Conservation (phyloP, 2,888 invertebrate species). For the Orthosia cruda region DNA sequence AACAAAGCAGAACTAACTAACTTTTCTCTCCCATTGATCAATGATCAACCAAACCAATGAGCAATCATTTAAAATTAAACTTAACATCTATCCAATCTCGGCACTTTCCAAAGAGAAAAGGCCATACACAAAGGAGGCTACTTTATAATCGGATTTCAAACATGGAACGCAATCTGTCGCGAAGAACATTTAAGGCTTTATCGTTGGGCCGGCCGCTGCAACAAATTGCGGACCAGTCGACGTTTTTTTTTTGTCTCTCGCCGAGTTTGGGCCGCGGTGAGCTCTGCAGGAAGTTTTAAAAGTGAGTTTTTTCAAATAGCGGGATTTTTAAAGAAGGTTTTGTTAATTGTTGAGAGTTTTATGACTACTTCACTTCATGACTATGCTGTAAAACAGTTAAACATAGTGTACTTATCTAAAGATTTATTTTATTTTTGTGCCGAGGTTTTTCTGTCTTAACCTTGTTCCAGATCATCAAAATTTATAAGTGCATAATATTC, state of each 20-base stretch:
- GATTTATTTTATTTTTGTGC: background rate
- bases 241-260: constrained; percentile 67
- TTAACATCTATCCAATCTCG: constrained; percentile 53
- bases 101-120: constrained; percentile 53
- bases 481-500: background rate
- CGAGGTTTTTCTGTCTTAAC: background rate
- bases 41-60: constrained; percentile 22
- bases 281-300: constrained; percentile 65
- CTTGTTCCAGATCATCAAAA: background rate
- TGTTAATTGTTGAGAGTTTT: constrained; percentile 40
- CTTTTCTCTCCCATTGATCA: background rate
- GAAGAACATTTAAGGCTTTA: constrained; percentile 73
- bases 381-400: background rate
- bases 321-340: constrained; percentile 52
- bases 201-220: constrained; percentile 64
- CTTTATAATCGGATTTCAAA: constrained; percentile 72
- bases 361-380: background rate
- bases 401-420: background rate
- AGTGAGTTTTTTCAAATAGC: constrained; percentile 64
- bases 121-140: constrained; percentile 62
- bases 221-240: constrained; percentile 70
- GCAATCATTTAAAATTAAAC: constrained; percentile 53
- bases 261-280: constrained; percentile 63
- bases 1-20: background rate
- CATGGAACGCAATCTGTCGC: constrained; percentile 72